Conservation (phyloP, 2,797 vertebrate genomes). For the Scolopax bukidnonensis region DNA sequence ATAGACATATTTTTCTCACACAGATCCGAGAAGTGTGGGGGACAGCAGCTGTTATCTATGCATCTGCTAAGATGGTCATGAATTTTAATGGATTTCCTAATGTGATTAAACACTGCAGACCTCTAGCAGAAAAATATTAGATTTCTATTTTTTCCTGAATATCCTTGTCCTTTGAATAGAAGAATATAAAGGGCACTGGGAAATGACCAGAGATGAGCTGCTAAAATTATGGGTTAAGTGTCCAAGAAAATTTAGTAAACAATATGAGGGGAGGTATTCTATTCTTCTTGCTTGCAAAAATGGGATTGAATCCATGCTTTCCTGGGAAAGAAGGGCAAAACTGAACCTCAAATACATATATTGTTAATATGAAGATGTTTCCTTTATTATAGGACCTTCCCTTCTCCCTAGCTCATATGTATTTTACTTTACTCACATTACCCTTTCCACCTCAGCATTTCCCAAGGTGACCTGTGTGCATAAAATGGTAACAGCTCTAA, state of each 20-base stretch:
- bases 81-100: conserved; percentile 4
- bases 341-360: not conserved
- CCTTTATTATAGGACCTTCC: not conserved
- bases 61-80: not conserved
- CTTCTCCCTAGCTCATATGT: not conserved
- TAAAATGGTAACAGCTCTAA: not conserved
- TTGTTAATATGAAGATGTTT: not conserved
- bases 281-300: not conserved
- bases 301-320: not conserved
- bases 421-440: not conserved
- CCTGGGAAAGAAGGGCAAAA: not conserved
- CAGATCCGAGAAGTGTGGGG: not conserved
- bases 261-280: not conserved
- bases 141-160: not conserved
- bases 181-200: not conserved
- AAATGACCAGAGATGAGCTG: not conserved
- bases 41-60: not conserved
- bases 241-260: not conserved
- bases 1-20: not conserved
- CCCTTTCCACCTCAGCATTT: not conserved
- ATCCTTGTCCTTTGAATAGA: not conserved
- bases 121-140: not conserved
- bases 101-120: not conserved
- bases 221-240: not conserved
- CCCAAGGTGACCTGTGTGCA: not conserved